Evolutionary conservation across 1,140 invertebrate genomes (phyloP), one percentile per base, ranked within the genome.

Genomic region (Physella acuta): DNA sequence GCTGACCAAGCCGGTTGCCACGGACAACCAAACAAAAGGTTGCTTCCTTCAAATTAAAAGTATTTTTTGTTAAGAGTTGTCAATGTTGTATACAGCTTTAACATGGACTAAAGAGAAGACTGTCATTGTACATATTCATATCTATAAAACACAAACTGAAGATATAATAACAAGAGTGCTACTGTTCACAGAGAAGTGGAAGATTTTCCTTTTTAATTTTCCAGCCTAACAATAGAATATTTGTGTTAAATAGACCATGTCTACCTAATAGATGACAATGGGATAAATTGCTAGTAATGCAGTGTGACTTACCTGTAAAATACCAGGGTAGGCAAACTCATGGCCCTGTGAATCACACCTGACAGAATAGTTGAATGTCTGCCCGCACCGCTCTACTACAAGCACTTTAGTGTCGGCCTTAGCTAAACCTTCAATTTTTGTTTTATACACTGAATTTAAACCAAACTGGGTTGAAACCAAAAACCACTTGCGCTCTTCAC

Each of bases 11-110:
- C 71, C 97, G 90, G 76, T 97, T 89, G 59, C 97, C 97, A 76
- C 97, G 89, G 20, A 97, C 94, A 69, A 99, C 95, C 80, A 99
- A 87, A 85, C 97, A 99, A 87, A 99, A 99, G 53, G 95, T 98
- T 4, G 96, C 94, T 84, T 99, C 98, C 85, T 93, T 89, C 75
- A 98, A 2, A 49, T n/a, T n/a, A n/a, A n/a, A n/a, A n/a, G n/a
- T n/a, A n/a, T n/a, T n/a, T n/a, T n/a, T n/a, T n/a, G n/a, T n/a
- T n/a, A n/a, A n/a, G n/a, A n/a, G n/a, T n/a, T n/a, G n/a, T n/a
- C n/a, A n/a, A n/a, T n/a, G n/a, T n/a, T n/a, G n/a, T n/a, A n/a
- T n/a, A n/a, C n/a, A n/a, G n/a, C n/a, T n/a, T n/a, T n/a, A n/a
- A n/a, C n/a, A n/a, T n/a, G n/a, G n/a, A n/a, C n/a, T n/a, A n/a